These are phyloP conservation scores for Rhaphigaster nebulosa DNA, from an alignment of 2,888 invertebrate species.

Conservation along the genomic window DNA sequence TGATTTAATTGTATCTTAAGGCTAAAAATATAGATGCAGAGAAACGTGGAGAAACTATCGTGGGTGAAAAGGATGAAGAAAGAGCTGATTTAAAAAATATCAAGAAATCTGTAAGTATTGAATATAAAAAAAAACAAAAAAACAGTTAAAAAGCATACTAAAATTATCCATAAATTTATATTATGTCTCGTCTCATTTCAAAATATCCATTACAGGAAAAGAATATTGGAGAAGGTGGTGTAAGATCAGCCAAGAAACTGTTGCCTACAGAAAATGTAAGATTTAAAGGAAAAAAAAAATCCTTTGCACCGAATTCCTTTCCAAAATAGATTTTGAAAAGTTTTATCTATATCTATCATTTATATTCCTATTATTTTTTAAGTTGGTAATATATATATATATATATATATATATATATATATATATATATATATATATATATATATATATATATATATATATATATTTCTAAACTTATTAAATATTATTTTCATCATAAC, in stretches of 20 bases:
- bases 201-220: background rate
- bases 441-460: too few relatives aligned
- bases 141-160: background rate
- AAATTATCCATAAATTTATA: background rate
- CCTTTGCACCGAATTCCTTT: too few relatives aligned
- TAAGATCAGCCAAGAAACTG: background rate
- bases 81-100: background rate
- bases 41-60: background rate
- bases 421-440: too few relatives aligned
- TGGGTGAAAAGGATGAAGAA: background rate
- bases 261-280: background rate
- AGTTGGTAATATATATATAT: too few relatives aligned
- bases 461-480: too few relatives aligned
- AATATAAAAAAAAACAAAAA: background rate
- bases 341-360: too few relatives aligned
- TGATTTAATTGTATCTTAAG: background rate
- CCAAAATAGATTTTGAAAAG: too few relatives aligned
- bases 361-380: too few relatives aligned
- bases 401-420: too few relatives aligned
- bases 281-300: background rate
- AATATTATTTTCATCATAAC: too few relatives aligned
- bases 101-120: background rate
- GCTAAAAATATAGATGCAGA: background rate
- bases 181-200: background rate
- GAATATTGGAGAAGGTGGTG: background rate